Evolutionary conservation across 1,140 invertebrate species (phyloP).

Genomic region (Diabrotica undecimpunctata): DNA sequence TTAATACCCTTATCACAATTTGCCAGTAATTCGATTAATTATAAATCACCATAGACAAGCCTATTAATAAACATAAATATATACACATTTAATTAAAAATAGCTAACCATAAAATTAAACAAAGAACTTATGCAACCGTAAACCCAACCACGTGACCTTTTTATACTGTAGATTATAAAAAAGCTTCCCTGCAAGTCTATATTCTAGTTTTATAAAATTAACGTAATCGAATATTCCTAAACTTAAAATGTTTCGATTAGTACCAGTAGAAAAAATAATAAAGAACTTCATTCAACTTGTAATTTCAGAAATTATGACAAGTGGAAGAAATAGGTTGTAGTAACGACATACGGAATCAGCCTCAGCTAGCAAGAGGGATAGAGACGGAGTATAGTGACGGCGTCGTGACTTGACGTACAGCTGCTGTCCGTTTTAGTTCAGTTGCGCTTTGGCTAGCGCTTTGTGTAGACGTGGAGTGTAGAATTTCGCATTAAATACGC

Average conservation of each 20-base stretch:
- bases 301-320: conserved; percentile 11
- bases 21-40: too few relatives aligned
- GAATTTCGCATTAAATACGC: conserved; percentile 25
- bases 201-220: too few relatives aligned
- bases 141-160: background rate
- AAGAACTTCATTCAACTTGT: background rate
- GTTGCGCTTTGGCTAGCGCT: conserved; percentile 37
- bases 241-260: too few relatives aligned
- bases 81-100: background rate
- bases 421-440: conserved; percentile 31
- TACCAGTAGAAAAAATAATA: background rate
- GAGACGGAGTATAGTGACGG: background rate
- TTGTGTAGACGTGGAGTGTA: conserved; percentile 32
- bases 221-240: too few relatives aligned
- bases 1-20: too few relatives aligned
- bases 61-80: conserved; percentile 1
- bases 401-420: conserved; percentile 6
- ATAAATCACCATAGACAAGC: background rate
- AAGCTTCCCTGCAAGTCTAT: too few relatives aligned
- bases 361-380: background rate
- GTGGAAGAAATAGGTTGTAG: background rate
- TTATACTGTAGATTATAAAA: background rate
- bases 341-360: background rate
- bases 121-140: background rate
- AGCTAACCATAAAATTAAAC: background rate